Base-by-base conservation (phyloP, 2,113 vertebrate species). In the Cyphomyrus discorhynchus region DNA sequence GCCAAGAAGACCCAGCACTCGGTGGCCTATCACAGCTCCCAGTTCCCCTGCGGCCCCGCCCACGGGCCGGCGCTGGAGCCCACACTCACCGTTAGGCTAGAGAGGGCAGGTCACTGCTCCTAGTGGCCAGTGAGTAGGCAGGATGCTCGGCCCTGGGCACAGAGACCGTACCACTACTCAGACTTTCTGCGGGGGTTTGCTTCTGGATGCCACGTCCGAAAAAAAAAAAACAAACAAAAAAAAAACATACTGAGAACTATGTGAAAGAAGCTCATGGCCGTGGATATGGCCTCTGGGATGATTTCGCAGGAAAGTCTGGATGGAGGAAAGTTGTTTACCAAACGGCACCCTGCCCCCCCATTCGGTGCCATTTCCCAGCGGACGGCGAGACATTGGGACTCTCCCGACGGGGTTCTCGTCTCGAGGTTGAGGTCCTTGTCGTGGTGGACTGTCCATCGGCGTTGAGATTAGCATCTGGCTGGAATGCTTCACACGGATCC, bases 51-150 rank as follows among this genome's bases (percentile, higher is more conserved):
- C 95, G 5, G 62, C 31, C 11, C 74, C 77, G 88, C 92, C 90
- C 17, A 95, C 89, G 84, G 94, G 92, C 94, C 97, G 92, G 97
- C 97, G 89, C 97, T 97, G 94, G 97, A 98, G 93, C 97, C 98
- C 90, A 98, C 97, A 87, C 96, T 99, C 97, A 98, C 98, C 93
- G 98, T 99, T 96, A 97, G 98, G 95, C 94, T 99, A 96, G 97
- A 97, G 93, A 97, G 97, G 95, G 97, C 96, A 90, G 96, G 95
- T 93, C 96, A 93, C 94, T 92, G 90, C 91, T 93, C 93, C 90
- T 93, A 93, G 88, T 97, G 47, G 13, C 85, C 85, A 1, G 31
- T 5, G 50, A 15, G 50, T 35, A 87, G 5, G 47, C 49, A 9
- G 49, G 49, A 35, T 31, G 15, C 27, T 21, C 50, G 4, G 85